Base-by-base conservation (phyloP, 2,888 invertebrate species). In the Caenorhabditis imperialis region DNA sequence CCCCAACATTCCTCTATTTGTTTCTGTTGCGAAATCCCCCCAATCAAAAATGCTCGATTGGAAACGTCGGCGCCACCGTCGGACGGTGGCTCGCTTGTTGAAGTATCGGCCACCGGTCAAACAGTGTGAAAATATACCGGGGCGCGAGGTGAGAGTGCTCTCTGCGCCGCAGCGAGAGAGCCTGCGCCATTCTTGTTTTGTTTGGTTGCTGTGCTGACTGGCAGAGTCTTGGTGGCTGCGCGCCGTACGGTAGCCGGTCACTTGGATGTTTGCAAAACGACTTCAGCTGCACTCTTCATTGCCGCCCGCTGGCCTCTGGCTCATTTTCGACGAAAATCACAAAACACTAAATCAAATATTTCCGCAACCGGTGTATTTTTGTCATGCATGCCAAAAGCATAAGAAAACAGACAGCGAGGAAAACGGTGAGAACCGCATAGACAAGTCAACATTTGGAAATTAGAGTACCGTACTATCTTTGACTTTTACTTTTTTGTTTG, bases 101-200 rank as follows among this genome's bases (percentile, higher is more conserved):
- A 72, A 72, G 72, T 72, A 72, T 72, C 58, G 72, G 58, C 61
- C 71, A 57, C 71, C 71, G 62, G 71, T 73, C 73, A 73, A 73
- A 73, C 65, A 73, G 73, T 73, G 72, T 73, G 73, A 65, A 73
- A 65, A 65, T 65, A 65, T 50, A 40, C n/a, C 44, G 40, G 44
- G 51, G 55, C 25, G 42, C 18, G 30, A 50, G 54, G 54, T 16
- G 48, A 30, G 60, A 54, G 40, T 37, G 58, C 62, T 57, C 51
- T 18, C 33, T 30, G 57, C 25, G 48, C 48, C 25, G 12, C 18
- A 14, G 5, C n/a, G 40, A n/a, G 27, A 18, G 47, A 20, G 23
- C 18, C 40, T 53, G 25, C 22, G 65, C 65, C 65, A 65, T 65
- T 65, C 57, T 67, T 67, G 67, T 67, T 57, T 67, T 67, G 67